phyloP scores from a whole-genome alignment of 2,113 vertebrate species.

The Microcebus ravelobensis region DNA sequence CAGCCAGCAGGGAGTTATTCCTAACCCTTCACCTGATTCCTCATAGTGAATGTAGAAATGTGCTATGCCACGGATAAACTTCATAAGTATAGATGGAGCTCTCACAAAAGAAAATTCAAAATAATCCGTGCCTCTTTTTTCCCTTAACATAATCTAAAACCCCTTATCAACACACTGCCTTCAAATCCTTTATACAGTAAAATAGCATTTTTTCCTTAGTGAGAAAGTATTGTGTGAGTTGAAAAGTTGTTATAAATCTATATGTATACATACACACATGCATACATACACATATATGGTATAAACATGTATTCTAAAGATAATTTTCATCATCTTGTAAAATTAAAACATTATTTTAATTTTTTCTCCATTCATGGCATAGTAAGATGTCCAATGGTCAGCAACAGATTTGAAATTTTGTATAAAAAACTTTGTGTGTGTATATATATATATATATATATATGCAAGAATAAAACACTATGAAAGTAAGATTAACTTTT shows the following conservation, averaged over 20 bases:
- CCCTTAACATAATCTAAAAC: not conserved
- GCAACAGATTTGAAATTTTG: slow-evolving; percentile 1
- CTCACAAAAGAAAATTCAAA: not conserved
- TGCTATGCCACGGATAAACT: not conserved
- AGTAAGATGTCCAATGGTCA: not conserved
- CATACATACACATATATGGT: not conserved
- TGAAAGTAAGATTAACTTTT: slow-evolving; percentile 35
- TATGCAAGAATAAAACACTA: slow-evolving; percentile 31
- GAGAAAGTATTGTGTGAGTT: not conserved
- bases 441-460: not conserved
- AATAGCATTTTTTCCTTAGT: not conserved
- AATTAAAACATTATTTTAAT: slow-evolving; percentile 22
- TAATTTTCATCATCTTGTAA: slow-evolving; percentile 34
- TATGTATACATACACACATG: too few relatives aligned
- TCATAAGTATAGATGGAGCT: not conserved
- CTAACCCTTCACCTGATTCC: not conserved
- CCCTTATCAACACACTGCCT: not conserved
- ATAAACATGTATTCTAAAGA: not conserved
- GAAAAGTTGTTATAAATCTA: not conserved
- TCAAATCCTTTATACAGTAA: not conserved
- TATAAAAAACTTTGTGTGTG: not conserved
- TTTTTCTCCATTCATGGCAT: not conserved
- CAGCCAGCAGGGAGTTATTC: not conserved
- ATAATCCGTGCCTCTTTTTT: not conserved
- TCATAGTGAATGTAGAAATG: not conserved